Conservation (phyloP, 2,888 invertebrate genomes). For the Globia sparganii region DNA sequence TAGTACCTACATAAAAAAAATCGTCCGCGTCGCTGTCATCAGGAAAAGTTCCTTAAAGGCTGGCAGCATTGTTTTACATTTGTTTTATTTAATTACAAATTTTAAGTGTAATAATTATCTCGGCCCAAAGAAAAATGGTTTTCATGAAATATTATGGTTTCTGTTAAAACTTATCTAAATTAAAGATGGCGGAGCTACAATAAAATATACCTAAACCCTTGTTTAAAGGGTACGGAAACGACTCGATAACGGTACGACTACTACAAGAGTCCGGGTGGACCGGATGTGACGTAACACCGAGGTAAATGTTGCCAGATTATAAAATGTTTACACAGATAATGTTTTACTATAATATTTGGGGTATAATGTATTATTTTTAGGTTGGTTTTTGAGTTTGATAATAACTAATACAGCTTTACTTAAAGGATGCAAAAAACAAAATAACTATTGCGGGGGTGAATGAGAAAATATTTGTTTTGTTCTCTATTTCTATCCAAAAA, state of each 20-base stretch:
- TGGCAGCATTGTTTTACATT: background rate
- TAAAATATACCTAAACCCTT: slow-evolving; percentile 48
- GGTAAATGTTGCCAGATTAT: slow-evolving; percentile 56
- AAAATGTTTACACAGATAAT: slow-evolving; percentile 47
- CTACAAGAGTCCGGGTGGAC: slow-evolving; percentile 22
- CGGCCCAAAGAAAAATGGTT: background rate
- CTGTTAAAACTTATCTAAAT: slow-evolving; percentile 27
- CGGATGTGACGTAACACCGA: slow-evolving; percentile 35
- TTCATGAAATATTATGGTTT: background rate
- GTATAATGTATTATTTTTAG: background rate
- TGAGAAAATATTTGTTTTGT: too few species aligned
- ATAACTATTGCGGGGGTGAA: too few species aligned
- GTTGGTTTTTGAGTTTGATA: background rate
- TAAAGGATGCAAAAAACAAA: background rate
- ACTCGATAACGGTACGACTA: slow-evolving; percentile 41
- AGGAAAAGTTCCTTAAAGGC: background rate
- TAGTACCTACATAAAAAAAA: too few species aligned
- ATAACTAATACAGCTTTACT: background rate
- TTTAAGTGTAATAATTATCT: too few species aligned
- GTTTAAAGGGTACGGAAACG: slow-evolving; percentile 58
- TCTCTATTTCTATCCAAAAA: background rate
- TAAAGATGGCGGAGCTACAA: slow-evolving; percentile 17
- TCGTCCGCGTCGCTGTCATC: background rate
- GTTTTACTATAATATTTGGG: slow-evolving; percentile 9
- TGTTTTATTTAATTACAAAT: background rate